These are phyloP conservation scores for Thymallus thymallus DNA, from an alignment of 2,113 vertebrate genomes.

Conservation along the genomic window DNA sequence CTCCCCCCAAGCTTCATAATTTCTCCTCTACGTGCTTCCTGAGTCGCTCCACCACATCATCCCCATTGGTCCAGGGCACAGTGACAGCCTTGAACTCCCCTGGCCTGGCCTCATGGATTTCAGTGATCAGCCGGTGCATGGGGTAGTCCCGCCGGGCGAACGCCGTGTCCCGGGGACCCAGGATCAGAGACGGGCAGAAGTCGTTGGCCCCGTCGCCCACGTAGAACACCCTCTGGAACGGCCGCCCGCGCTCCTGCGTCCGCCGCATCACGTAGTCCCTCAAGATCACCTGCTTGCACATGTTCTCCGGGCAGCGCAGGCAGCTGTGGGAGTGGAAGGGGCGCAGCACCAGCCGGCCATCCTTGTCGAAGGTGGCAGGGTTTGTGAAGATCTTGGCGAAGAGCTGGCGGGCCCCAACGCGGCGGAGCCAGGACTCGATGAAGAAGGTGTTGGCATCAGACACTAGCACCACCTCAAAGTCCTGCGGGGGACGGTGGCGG, in stretches of 20 bases:
- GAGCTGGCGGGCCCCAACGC: slow-evolving; percentile 72
- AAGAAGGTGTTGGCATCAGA: slow-evolving; percentile 94
- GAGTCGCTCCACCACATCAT: slow-evolving; percentile 81
- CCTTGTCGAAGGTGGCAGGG: slow-evolving; percentile 82
- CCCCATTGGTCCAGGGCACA: slow-evolving; percentile 85
- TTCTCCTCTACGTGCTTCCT: slow-evolving; percentile 78
- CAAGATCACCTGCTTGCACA: slow-evolving; percentile 92
- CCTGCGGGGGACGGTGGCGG: slow-evolving; percentile 74
- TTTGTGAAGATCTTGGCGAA: slow-evolving; percentile 91
- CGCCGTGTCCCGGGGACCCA: slow-evolving; percentile 80
- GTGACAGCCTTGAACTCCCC: slow-evolving; percentile 80
- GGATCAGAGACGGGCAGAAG: slow-evolving; percentile 83
- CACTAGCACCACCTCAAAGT: slow-evolving; percentile 89
- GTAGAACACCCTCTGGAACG: slow-evolving; percentile 87
- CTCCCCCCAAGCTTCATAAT: slow-evolving; percentile 5
- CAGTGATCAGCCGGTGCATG: slow-evolving; percentile 87
- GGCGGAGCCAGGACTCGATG: slow-evolving; percentile 83
- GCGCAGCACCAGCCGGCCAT: slow-evolving; percentile 80
- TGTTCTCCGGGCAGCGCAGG: slow-evolving; percentile 85
- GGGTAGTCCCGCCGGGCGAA: slow-evolving; percentile 89
- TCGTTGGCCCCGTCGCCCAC: slow-evolving; percentile 96
- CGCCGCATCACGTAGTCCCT: slow-evolving; percentile 83
- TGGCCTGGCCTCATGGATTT: slow-evolving; percentile 80
- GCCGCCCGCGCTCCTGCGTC: slow-evolving; percentile 76
- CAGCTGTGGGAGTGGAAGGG: slow-evolving; percentile 93